These are phyloP conservation scores for Hypercompe scribonia DNA, from an alignment of 2,888 invertebrate species.

Conservation along the genomic window DNA sequence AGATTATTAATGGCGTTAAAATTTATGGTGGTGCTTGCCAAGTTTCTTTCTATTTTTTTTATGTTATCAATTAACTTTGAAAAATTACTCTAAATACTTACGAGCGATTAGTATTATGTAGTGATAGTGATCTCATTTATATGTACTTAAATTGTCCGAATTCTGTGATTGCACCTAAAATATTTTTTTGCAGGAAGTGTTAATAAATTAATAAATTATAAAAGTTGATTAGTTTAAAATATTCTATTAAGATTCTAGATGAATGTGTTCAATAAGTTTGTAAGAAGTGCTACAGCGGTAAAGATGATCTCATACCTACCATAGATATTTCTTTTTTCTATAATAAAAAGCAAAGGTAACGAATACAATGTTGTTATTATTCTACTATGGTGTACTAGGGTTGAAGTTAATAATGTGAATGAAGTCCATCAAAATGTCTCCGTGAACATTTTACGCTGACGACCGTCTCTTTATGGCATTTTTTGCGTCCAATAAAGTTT, in stretches of 20 bases:
- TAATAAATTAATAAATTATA: background rate
- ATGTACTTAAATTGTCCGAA: too few species aligned
- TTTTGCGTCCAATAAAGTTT: constrained; percentile 46
- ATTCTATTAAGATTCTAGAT: background rate
- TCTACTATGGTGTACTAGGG: constrained; percentile 27
- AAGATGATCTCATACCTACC: background rate
- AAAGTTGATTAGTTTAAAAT: background rate
- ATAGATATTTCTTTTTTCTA: background rate
- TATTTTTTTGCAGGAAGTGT: background rate
- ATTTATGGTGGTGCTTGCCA: background rate
- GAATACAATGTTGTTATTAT: constrained; percentile 28
- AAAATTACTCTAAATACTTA: too few species aligned
- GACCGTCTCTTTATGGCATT: constrained; percentile 39
- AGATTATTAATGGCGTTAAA: background rate
- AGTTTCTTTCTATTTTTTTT: too few species aligned
- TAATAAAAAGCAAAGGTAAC: background rate
- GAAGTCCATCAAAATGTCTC: constrained; percentile 42
- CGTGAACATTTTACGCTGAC: constrained; percentile 35
- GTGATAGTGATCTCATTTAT: too few species aligned
- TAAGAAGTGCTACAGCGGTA: too few species aligned
- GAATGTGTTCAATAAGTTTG: background rate
- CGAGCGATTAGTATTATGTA: too few species aligned
- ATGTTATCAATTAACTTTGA: too few species aligned
- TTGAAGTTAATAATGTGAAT: constrained; percentile 36
- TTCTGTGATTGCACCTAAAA: too few species aligned